Evolutionary conservation across 2,888 invertebrate genomes (phyloP), one percentile per base, ranked within the genome.

Genomic region (Drosophila trichaetosa): DNA sequence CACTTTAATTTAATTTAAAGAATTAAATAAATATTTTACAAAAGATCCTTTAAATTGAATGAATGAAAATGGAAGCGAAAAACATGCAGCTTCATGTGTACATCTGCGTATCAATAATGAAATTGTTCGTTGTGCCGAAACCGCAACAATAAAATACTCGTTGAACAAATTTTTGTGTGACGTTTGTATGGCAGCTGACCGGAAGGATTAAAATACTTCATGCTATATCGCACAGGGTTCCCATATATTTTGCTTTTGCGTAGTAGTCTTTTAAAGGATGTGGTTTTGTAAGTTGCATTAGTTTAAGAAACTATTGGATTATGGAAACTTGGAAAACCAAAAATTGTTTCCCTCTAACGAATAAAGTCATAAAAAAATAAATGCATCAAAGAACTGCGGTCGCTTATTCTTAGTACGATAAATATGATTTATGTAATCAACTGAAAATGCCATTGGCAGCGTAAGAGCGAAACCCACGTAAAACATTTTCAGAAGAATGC

Each of bases 1-100:
- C 49, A 27, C 66, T 76, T 83, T 79, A 86, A 88, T 83, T 79
- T 36, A 66, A 80, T 85, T 69, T 69, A 10, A 27, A 31, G 49
- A 61, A 69, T 74, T 54, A 40, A 69, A 73, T 77, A 61, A 64
- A 62, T 59, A 66, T 21, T 38, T 33, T 59, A 56, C 61, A 64
- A 40, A 62, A 21, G 1, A 8, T 31, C 8, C 48, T 61, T 72
- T 51, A 52, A 56, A 49, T 27, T 13, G n/a, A 38, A 38, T 38
- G 2, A 49, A 49, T 16, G 21, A 27, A 34, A 33, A 36, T 5
- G 2, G 21, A 27, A 27, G 31, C 21, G 24, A 40, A 54, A 66
- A 70, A 1, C 34, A 18, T 18, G 40, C 33, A 34, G n/a, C 6
- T 51, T 33, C 59, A 49, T 49, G 62, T 33, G 24, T 27, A 54